phyloP scores from a whole-genome alignment of 2,888 invertebrate species.

The Melieria picta region DNA sequence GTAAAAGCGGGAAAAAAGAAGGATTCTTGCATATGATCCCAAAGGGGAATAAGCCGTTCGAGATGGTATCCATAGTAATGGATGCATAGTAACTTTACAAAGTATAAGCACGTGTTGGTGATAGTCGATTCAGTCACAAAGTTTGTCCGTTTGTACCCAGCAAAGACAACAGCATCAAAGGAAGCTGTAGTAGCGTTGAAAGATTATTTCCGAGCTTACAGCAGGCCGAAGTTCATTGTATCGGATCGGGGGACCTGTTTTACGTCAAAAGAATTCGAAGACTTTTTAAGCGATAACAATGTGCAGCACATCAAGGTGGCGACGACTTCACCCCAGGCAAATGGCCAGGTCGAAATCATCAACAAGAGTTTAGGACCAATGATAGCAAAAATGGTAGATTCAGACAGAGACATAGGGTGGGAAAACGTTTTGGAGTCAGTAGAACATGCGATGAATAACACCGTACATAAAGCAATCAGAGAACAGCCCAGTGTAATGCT shows the following conservation, averaged over 20 bases:
- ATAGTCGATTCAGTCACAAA: conserved; percentile 37
- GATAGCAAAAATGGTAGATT: conserved; percentile 1
- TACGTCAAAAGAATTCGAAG: conserved; percentile 10
- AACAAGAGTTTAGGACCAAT: conserved; percentile 7
- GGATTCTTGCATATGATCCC: conserved; percentile 35
- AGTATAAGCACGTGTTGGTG: conserved; percentile 33
- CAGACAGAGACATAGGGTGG: not conserved
- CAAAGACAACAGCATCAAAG: conserved; percentile 3
- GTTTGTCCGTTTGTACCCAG: conserved; percentile 24
- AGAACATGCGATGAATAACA: not conserved
- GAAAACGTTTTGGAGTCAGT: not conserved
- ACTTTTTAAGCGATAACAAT: not conserved
- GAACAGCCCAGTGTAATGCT: not conserved
- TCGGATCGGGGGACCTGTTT: conserved; percentile 16
- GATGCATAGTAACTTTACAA: conserved; percentile 10
- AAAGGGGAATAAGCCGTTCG: conserved; percentile 26
- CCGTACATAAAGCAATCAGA: not conserved
- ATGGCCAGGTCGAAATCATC: conserved; percentile 9
- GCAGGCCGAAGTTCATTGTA: not conserved
- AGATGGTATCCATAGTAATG: conserved; percentile 38
- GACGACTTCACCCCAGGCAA: not conserved
- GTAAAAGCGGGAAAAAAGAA: conserved; percentile 25
- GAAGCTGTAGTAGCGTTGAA: not conserved
- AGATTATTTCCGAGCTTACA: conserved; percentile 10
- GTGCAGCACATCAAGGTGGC: conserved; percentile 6